phyloP scores from a whole-genome alignment of 2,888 invertebrate genomes.

The Camptogramma bilineatum region DNA sequence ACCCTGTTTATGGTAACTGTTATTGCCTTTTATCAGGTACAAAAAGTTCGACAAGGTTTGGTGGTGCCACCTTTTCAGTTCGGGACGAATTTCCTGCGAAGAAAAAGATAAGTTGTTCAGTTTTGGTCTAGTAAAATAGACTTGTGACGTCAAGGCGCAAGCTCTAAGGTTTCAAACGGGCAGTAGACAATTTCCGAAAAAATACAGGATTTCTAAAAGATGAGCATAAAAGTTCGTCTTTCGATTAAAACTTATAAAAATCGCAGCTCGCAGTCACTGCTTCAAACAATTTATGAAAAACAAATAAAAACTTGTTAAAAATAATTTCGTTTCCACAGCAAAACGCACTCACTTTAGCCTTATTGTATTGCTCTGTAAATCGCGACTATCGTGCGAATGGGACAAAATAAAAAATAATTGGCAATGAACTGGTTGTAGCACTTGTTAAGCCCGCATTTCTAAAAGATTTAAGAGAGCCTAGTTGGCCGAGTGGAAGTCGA shows the following conservation, averaged over 20 bases:
- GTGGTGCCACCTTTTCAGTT: neutral
- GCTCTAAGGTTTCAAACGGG: too few species aligned
- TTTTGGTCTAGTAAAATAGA: too few species aligned
- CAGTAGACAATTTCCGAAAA: too few species aligned
- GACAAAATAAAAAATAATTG: constrained; percentile 77
- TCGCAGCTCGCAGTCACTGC: neutral
- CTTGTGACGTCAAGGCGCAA: too few species aligned
- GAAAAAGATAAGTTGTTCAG: neutral
- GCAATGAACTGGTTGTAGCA: constrained; percentile 50
- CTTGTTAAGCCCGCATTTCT: neutral
- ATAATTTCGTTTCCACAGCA: constrained; percentile 40
- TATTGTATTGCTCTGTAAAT: constrained; percentile 61
- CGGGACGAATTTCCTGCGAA: too few species aligned
- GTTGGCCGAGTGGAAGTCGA: too few species aligned
- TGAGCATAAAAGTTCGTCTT: neutral
- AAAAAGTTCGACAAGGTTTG: neutral
- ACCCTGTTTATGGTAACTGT: neutral
- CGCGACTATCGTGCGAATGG: constrained; percentile 58
- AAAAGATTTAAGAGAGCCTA: neutral
- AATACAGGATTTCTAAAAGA: neutral
- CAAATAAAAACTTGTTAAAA: constrained; percentile 39
- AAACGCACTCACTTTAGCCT: constrained; percentile 53
- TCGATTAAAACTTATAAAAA: neutral
- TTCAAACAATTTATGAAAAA: constrained; percentile 26
- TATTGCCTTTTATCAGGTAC: neutral